phyloP scores from a whole-genome alignment of 2,888 invertebrate species.

The Athripsodes cinereus region DNA sequence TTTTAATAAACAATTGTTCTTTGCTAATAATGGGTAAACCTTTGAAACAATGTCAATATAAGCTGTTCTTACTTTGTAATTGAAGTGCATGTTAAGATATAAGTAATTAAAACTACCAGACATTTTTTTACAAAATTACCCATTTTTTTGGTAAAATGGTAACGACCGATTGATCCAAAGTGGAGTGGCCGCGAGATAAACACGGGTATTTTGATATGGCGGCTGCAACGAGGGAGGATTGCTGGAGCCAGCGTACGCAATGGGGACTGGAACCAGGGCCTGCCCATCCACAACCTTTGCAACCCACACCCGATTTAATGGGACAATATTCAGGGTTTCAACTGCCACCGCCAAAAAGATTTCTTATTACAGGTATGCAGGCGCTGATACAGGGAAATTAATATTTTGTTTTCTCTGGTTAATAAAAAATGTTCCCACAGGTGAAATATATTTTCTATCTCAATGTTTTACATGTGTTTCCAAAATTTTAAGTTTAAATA shows the following conservation, averaged over 20 bases:
- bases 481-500: no score
- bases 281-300: constrained; percentile 5
- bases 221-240: constrained; percentile 30
- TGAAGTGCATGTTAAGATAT: neutral
- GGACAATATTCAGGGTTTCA: constrained; percentile 10
- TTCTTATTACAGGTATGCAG: constrained; percentile 14
- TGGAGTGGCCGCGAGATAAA: constrained; percentile 44
- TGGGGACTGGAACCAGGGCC: constrained; percentile 7
- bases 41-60: neutral
- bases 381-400: no score
- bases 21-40: no score
- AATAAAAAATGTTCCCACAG: no score
- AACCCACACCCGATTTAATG: neutral
- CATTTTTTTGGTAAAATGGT: neutral
- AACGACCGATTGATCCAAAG: neutral
- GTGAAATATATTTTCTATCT: no score
- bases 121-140: no score
- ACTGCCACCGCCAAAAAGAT: constrained; percentile 17
- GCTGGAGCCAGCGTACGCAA: neutral
- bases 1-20: no score
- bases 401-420: no score
- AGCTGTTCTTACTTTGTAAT: neutral
- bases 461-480: no score
- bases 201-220: constrained; percentile 54
- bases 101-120: neutral